phyloP scores from a whole-genome alignment of 2,113 vertebrate genomes.

The Pygoscelis adeliae region DNA sequence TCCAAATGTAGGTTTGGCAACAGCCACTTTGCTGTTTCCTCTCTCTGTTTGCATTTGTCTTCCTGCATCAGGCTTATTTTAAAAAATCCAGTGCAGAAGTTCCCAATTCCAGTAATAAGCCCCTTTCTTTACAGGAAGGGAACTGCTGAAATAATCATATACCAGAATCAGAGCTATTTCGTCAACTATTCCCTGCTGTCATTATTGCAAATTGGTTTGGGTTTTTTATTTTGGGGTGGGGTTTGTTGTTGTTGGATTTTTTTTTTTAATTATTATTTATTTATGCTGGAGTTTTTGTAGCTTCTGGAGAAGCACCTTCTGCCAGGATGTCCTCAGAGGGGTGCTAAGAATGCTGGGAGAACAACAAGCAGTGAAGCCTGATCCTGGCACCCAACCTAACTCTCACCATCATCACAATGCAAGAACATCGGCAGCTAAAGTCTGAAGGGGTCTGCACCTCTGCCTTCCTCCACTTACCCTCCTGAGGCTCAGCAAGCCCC shows the following conservation, averaged over 20 bases:
- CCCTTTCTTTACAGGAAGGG: neutral
- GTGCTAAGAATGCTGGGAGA: neutral
- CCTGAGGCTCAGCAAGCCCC: constrained; percentile 56
- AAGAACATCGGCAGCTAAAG: constrained; percentile 43
- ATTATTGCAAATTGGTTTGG: neutral
- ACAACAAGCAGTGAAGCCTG: neutral
- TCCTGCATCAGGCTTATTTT: neutral
- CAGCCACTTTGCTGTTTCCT: neutral
- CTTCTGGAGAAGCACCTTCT: neutral
- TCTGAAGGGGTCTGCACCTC: neutral
- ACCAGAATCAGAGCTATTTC: neutral
- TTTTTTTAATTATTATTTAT: neutral
- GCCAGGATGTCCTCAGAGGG: neutral
- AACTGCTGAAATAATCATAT: neutral
- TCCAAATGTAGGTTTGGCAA: neutral
- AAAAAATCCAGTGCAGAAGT: neutral
- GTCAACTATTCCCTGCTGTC: neutral
- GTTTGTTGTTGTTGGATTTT: neutral
- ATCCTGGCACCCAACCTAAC: constrained; percentile 28
- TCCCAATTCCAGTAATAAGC: neutral
- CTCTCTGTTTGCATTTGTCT: neutral
- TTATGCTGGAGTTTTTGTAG: neutral
- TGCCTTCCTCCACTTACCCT: constrained; percentile 81
- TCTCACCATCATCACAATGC: neutral
- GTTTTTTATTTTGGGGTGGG: neutral